A percentile compares a stretch with the other conserved stretches of the same genome.
Conservation (phyloP, 2,888 invertebrate species). For the Acleris literana region DNA sequence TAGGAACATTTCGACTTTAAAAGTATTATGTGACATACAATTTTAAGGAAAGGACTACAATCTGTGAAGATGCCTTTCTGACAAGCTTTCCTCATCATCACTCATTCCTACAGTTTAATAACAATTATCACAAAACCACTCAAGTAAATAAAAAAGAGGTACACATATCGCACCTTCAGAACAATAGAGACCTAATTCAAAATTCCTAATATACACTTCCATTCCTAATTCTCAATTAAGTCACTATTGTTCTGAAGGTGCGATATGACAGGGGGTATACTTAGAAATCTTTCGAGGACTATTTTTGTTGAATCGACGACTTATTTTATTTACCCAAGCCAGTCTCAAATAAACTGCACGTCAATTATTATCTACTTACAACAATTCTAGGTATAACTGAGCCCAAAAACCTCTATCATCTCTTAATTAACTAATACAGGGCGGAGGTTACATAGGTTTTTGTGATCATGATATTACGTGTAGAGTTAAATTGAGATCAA, state of each 20-base stretch:
- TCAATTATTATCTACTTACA: no score
- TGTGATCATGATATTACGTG: slow-evolving; percentile 10
- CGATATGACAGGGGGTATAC: no score
- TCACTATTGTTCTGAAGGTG: no score
- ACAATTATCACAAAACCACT: slow-evolving; percentile 21
- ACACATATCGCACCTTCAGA: no score
- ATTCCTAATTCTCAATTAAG: no score
- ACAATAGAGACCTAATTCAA: no score
- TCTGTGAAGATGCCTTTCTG: background rate
- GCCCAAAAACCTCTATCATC: background rate
- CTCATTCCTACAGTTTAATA: background rate
- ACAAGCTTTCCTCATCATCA: background rate
- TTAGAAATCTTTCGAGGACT: no score
- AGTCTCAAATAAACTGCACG: no score
- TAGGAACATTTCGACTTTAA: slow-evolving; percentile 26
- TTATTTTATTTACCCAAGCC: no score
- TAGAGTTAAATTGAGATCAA: slow-evolving; percentile 28
- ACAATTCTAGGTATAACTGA: no score
- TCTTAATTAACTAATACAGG: slow-evolving; percentile 1
- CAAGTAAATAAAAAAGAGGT: slow-evolving; percentile 12
- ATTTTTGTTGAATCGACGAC: no score
- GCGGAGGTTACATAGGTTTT: slow-evolving; percentile 21
- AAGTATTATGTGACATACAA: background rate
- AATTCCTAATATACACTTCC: no score
- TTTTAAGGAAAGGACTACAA: background rate